These are phyloP conservation scores for Chloebia gouldiae DNA, from an alignment of 2,113 vertebrate species.

Conservation along the genomic window DNA sequence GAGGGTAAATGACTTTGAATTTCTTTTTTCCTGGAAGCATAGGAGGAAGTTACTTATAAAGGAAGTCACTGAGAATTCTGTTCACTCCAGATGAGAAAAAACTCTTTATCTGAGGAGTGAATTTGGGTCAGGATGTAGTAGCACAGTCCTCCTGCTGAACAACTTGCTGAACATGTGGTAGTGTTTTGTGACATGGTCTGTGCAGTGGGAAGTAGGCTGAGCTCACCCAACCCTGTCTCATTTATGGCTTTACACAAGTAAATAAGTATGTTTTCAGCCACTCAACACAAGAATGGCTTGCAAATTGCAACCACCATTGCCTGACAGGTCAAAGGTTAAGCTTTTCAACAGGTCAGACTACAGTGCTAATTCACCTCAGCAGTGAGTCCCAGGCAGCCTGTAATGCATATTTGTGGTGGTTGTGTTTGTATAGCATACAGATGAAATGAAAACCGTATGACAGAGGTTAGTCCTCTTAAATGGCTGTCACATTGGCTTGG, in stretches of 20 bases:
- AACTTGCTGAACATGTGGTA: conserved; percentile 49
- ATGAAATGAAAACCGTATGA: conserved; percentile 68
- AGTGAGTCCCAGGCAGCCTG: conserved; percentile 58
- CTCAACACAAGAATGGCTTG: conserved; percentile 53
- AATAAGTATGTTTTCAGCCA: conserved; percentile 61
- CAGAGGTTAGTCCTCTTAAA: conserved; percentile 63
- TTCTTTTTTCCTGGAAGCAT: conserved; percentile 28
- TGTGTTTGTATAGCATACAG: conserved; percentile 38
- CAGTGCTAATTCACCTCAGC: conserved; percentile 64
- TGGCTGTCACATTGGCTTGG: conserved; percentile 53
- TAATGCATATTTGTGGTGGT: conserved; percentile 55
- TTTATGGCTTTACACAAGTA: conserved; percentile 63
- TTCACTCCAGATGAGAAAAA: neutral
- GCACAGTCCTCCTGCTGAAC: neutral
- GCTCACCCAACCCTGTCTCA: conserved; percentile 39
- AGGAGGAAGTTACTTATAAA: neutral
- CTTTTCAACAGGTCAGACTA: conserved; percentile 64
- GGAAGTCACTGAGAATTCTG: neutral
- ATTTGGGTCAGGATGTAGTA: conserved; percentile 30
- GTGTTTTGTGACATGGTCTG: conserved; percentile 44
- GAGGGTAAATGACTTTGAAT: neutral
- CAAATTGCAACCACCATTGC: conserved; percentile 62
- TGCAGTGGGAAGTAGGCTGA: conserved; percentile 48
- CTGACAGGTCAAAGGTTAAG: conserved; percentile 60
- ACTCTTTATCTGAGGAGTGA: conserved; percentile 4